Conservation (phyloP, 2,113 vertebrate species). For the Camarhynchus parvulus region DNA sequence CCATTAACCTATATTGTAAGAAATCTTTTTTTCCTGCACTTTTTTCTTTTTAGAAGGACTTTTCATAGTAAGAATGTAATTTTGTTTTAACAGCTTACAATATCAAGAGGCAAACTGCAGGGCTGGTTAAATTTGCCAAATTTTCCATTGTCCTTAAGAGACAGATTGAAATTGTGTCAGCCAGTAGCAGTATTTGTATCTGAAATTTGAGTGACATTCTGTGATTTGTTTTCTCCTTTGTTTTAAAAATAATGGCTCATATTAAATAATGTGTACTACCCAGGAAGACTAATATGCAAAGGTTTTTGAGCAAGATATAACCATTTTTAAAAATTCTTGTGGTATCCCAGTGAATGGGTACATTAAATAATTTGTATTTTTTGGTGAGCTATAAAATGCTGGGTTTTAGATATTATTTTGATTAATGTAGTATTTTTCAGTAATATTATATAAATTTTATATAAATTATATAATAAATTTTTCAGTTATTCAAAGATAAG, state of each 20-base stretch:
- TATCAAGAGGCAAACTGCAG: background rate
- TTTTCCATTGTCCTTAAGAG: background rate
- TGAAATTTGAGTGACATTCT: background rate
- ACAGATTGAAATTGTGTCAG: background rate
- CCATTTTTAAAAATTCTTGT: background rate
- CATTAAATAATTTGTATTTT: background rate
- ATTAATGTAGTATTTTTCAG: background rate
- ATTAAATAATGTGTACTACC: background rate
- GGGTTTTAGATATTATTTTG: accelerated
- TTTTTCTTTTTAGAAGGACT: background rate
- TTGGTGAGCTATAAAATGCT: background rate
- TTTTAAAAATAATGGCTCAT: background rate
- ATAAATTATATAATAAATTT: no score
- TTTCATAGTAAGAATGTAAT: background rate
- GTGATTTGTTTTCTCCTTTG: background rate
- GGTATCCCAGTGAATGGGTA: background rate
- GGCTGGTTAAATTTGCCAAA: background rate
- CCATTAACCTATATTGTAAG: background rate
- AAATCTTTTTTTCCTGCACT: background rate
- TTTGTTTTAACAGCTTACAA: background rate
- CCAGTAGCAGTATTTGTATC: background rate
- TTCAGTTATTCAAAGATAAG: background rate
- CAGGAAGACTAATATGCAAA: background rate
- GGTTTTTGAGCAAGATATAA: background rate
- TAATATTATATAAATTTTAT: background rate